Conservation (phyloP, 2,113 vertebrate genomes). For the Ascaphus truei region DNA sequence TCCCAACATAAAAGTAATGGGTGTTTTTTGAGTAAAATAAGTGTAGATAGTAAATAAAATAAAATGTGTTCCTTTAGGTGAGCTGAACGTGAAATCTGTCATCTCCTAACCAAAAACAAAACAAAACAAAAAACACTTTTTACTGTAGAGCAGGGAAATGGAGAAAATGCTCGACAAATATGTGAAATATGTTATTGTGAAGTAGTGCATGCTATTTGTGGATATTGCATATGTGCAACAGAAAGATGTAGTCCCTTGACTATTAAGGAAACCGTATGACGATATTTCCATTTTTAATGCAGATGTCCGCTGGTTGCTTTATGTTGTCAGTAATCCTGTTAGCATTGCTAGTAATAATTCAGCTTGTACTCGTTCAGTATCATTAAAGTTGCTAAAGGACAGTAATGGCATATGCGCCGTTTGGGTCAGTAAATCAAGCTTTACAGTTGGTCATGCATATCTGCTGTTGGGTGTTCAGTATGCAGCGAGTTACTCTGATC, state of each 20-base stretch:
- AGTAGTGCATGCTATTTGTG: neutral
- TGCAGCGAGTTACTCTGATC: conserved; percentile 44
- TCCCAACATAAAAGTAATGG: too few species aligned
- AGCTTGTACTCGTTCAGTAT: conserved; percentile 42
- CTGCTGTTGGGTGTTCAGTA: conserved; percentile 4
- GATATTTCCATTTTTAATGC: conserved; percentile 46
- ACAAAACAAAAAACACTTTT: too few species aligned
- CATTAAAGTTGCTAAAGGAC: conserved; percentile 43
- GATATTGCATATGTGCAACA: neutral
- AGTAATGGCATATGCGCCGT: conserved; percentile 46
- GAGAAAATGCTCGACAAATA: neutral
- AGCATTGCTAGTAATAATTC: conserved; percentile 44
- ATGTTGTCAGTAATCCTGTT: conserved; percentile 45
- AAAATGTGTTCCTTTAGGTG: too few species aligned
- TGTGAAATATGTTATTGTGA: neutral
- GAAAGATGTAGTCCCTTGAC: conserved; percentile 5
- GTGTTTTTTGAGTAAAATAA: too few species aligned
- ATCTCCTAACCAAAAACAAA: too few species aligned
- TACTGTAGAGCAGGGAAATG: too few species aligned
- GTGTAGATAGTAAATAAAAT: too few species aligned
- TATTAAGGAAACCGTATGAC: conserved; percentile 35
- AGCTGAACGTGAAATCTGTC: too few species aligned
- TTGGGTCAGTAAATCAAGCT: conserved; percentile 41
- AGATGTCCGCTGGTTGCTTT: conserved; percentile 51
- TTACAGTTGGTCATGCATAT: conserved; percentile 9